Evolutionary conservation across 2,888 invertebrate genomes (phyloP).

Genomic region (Acanthoscelides obtectus): DNA sequence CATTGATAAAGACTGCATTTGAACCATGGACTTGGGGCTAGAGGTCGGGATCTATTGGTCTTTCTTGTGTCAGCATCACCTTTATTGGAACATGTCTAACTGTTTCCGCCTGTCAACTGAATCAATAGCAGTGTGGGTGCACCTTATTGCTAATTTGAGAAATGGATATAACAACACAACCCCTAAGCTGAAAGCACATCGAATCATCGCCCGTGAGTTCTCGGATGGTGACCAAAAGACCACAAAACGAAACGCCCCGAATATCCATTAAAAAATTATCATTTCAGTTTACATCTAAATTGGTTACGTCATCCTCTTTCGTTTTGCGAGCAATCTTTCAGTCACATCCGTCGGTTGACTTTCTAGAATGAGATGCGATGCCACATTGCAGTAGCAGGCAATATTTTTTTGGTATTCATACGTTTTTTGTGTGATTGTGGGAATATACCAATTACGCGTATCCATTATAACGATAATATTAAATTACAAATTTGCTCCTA

Average conservation of each 20-base stretch:
- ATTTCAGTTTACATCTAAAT: background rate
- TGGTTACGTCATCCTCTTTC: background rate
- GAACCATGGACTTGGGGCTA: no score
- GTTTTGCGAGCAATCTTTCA: background rate
- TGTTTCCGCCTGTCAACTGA: background rate
- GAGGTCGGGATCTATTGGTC: no score
- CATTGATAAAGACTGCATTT: no score
- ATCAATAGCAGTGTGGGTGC: background rate
- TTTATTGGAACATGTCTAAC: background rate
- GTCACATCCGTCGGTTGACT: background rate
- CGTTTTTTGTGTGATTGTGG: background rate
- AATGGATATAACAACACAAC: background rate
- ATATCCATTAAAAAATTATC: background rate
- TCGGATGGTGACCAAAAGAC: background rate
- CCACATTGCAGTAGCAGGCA: background rate
- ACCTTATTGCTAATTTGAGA: background rate
- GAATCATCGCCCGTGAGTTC: background rate
- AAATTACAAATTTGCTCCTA: background rate
- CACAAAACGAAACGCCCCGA: background rate
- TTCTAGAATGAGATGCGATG: background rate
- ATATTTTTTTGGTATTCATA: background rate
- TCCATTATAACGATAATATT: background rate
- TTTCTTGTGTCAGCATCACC: background rate
- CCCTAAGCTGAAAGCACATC: background rate
- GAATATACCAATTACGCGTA: background rate